Percentiles rank a stretch among this genome's conserved stretches.
phyloP scores from a whole-genome alignment of 2,888 invertebrate genomes.

The Sarcophaga variegata region DNA sequence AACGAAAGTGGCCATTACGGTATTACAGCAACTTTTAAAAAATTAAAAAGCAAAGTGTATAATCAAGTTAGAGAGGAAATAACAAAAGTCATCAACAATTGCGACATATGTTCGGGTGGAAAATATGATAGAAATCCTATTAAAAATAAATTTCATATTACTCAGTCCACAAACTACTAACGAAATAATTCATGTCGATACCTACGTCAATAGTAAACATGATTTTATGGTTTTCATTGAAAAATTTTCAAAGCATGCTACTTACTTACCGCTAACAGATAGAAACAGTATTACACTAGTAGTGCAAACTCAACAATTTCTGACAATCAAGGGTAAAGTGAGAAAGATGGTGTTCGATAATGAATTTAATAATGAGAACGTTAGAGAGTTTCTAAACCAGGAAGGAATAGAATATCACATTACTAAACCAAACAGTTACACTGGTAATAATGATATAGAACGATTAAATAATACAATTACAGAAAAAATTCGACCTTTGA shows the following conservation, averaged over 20 bases:
- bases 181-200: slow-evolving; percentile 4
- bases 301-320: too few relatives aligned
- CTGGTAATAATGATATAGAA: slow-evolving; percentile 54
- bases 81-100: slow-evolving; percentile 40
- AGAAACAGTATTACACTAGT: slow-evolving; percentile 50
- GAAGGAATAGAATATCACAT: slow-evolving; percentile 54
- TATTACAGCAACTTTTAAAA: slow-evolving; percentile 46
- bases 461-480: slow-evolving; percentile 54
- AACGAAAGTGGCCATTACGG: neutral
- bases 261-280: slow-evolving; percentile 40
- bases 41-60: slow-evolving; percentile 24
- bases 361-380: neutral
- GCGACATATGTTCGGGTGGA: neutral
- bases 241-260: slow-evolving; percentile 65
- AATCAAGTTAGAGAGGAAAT: slow-evolving; percentile 28
- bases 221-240: slow-evolving; percentile 61
- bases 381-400: slow-evolving; percentile 1
- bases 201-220: slow-evolving; percentile 57
- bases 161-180: too few relatives aligned
- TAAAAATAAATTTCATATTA: too few relatives aligned
- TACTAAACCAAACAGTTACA: slow-evolving; percentile 58
- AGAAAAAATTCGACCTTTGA: neutral
- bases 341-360: neutral
- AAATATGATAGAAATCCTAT: too few relatives aligned
- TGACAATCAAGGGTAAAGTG: slow-evolving; percentile 24